These are phyloP conservation scores for Eufriesea mexicana DNA, from an alignment of 1,140 invertebrate genomes.

Conservation along the genomic window DNA sequence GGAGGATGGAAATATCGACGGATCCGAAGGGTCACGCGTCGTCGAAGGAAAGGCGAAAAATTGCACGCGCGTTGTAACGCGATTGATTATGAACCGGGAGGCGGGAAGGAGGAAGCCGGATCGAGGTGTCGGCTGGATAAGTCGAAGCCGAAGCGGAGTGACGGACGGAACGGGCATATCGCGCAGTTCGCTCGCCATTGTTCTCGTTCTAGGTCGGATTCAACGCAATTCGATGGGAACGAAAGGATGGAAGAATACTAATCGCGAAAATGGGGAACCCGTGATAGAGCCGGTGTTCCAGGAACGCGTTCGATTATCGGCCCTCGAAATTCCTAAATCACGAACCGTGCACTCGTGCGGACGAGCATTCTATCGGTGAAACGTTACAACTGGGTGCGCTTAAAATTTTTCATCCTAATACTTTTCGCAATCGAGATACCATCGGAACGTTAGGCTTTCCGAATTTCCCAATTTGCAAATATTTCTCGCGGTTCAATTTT, in stretches of 20 bases:
- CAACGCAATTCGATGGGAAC: conserved; percentile 20
- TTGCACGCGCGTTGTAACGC: too few relatives aligned
- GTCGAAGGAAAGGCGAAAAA: background rate
- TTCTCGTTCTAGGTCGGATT: background rate
- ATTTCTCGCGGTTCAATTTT: background rate
- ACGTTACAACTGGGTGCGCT: background rate
- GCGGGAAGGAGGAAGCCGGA: background rate
- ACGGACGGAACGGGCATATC: conserved; percentile 23
- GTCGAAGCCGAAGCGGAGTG: background rate
- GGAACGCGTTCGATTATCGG: conserved; percentile 26
- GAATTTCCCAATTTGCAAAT: background rate
- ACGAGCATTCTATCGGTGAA: background rate
- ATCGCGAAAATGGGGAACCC: conserved; percentile 11
- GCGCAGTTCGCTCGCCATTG: conserved; percentile 27
- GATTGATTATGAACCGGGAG: background rate
- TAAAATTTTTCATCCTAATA: background rate
- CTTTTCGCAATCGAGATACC: background rate
- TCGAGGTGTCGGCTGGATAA: background rate
- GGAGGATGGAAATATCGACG: background rate
- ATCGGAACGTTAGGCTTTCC: background rate
- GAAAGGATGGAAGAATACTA: conserved; percentile 20
- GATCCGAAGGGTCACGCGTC: too few relatives aligned
- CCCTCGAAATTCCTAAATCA: background rate
- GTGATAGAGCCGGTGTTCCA: background rate
- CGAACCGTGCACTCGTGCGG: background rate